Evolutionary conservation across 2,888 invertebrate species (phyloP), one percentile per base, ranked within the genome.

Genomic region (Pandemis heparana): DNA sequence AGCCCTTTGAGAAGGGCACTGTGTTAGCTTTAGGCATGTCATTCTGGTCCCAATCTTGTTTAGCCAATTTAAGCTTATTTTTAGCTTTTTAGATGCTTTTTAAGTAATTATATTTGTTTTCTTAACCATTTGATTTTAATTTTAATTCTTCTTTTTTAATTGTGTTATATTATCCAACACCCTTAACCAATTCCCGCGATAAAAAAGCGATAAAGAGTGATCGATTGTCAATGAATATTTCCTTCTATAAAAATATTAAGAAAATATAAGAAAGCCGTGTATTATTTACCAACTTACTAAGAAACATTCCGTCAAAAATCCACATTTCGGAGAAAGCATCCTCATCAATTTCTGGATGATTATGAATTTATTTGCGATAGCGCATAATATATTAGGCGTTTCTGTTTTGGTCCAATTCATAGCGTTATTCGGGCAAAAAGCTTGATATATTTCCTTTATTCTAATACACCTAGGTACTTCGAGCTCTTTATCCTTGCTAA

Each of bases 331-430:
- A 41, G 60, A 62, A 63, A 68, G 63, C 56, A 63, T 61, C 67
- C 67, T 63, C 68, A 41, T 68, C 62, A 73, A 73, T 68, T 67
- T 46, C 43, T 62, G 38, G 32, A 71, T 38, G 51, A 63, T 68
- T 68, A 63, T 68, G 72, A 72, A 72, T 72, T 72, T 63, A 68
- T 68, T 68, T 68, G 56, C 62, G 46, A 73, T 73, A 56, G 46
- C 41, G 63, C 68, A 56, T 73, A 59, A 63, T 63, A 73, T 62
- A 63, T 60, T 39, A 48, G 61, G 39, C n/a, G 48, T 32, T 59
- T 23, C n/a, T 3, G n/a, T 39, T 10, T 18, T 46, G 38, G 43
- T 56, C 38, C 38, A 62, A 72, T 8, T 67, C 9, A 53, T 7
- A 53, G 39, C 7, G 41, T n/a, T 53, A 16, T 32, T 62, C 67